These are phyloP conservation scores for Xestia c-nigrum DNA, from an alignment of 2,888 invertebrate species.

Conservation along the genomic window DNA sequence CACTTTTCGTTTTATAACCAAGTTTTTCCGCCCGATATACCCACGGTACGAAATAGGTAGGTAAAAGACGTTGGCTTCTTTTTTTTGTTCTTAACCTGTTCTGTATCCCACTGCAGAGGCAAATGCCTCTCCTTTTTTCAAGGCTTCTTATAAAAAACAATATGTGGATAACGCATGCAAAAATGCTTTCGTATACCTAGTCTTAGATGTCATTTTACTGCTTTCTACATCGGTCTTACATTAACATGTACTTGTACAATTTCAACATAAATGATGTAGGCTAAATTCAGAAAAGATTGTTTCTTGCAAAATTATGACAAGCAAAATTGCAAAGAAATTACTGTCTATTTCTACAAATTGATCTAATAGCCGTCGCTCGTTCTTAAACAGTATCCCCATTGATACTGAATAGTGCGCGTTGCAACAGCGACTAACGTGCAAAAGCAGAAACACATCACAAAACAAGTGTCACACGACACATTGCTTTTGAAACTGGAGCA, in stretches of 20 bases:
- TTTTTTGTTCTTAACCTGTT: too few relatives aligned
- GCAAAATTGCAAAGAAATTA: neutral
- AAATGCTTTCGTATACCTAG: too few relatives aligned
- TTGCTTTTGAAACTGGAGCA: too few relatives aligned
- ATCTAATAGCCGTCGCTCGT: neutral
- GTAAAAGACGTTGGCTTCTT: neutral
- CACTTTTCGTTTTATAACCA: neutral
- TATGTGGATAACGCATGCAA: neutral
- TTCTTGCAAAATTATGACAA: neutral
- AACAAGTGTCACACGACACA: neutral
- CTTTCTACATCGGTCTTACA: too few relatives aligned
- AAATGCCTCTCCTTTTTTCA: too few relatives aligned
- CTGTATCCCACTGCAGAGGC: too few relatives aligned
- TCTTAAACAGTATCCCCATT: too few relatives aligned
- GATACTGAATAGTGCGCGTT: neutral
- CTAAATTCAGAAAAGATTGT: too few relatives aligned
- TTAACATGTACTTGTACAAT: too few relatives aligned
- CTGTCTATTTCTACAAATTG: neutral
- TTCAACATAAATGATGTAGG: too few relatives aligned
- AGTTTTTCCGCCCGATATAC: neutral
- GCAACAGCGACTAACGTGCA: neutral
- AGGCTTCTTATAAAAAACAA: neutral
- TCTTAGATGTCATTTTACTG: too few relatives aligned
- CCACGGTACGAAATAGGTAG: neutral
- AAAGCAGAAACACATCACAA: neutral